Evolutionary conservation across 2,113 vertebrate species (phyloP).

Genomic region (Hippocampus zosterae): DNA sequence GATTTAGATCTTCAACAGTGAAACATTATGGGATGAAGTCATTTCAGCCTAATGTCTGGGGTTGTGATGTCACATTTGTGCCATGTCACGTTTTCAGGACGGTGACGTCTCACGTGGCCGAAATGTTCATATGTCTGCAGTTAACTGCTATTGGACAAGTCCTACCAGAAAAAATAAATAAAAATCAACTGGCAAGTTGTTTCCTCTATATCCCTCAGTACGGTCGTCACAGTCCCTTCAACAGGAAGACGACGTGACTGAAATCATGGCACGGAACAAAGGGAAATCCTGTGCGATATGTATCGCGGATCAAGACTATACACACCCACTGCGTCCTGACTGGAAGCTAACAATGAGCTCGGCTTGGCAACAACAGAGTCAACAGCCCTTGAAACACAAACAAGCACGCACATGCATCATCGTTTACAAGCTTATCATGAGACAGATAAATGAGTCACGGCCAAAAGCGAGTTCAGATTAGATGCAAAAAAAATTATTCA

Average conservation of each 20-base stretch:
- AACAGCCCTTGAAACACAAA: constrained; percentile 8
- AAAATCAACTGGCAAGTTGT: neutral
- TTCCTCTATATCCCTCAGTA: neutral
- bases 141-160: no score
- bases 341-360: constrained; percentile 47
- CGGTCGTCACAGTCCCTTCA: constrained; percentile 27
- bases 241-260: constrained; percentile 50
- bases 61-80: no score
- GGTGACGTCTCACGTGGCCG: no score
- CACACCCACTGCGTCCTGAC: constrained; percentile 13
- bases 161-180: no score
- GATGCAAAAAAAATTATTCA: neutral
- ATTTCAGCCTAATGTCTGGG: no score
- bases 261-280: constrained; percentile 40
- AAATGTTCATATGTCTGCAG: neutral
- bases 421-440: constrained; percentile 27
- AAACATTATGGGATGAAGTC: no score
- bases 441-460: constrained; percentile 38
- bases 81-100: no score
- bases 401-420: neutral
- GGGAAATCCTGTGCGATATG: constrained; percentile 67
- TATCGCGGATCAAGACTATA: constrained; percentile 36
- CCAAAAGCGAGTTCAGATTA: constrained; percentile 26
- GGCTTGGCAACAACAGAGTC: constrained; percentile 30
- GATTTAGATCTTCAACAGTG: no score